These are phyloP conservation scores for Odiellus spinosus DNA, from an alignment of 2,888 invertebrate genomes.

Conservation along the genomic window DNA sequence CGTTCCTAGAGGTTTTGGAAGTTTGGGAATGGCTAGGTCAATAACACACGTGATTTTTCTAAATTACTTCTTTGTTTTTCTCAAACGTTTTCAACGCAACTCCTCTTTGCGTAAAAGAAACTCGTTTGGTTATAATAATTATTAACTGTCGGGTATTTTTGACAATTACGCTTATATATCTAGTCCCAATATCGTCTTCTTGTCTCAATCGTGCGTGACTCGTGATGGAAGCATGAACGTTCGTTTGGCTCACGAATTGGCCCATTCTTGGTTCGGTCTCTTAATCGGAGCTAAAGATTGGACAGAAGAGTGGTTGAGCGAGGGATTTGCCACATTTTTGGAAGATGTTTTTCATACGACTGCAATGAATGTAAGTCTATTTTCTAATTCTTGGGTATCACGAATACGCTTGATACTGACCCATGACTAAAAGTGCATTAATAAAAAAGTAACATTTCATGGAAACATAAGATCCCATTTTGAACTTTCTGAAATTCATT, in stretches of 20 bases:
- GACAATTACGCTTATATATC: too few species aligned
- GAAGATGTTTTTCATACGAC: slow-evolving; percentile 29
- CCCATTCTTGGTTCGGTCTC: slow-evolving; percentile 34
- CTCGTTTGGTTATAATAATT: too few species aligned
- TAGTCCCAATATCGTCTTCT: slow-evolving; percentile 30
- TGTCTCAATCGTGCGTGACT: slow-evolving; percentile 29
- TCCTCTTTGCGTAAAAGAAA: too few species aligned
- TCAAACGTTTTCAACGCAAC: too few species aligned
- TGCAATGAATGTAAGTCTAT: slow-evolving; percentile 21
- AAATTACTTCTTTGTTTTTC: neutral
- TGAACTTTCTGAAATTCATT: too few species aligned
- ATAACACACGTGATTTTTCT: neutral
- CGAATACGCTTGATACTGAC: neutral
- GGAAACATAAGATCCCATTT: too few species aligned
- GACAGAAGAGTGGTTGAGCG: slow-evolving; percentile 36
- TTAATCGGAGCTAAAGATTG: slow-evolving; percentile 32
- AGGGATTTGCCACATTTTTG: slow-evolving; percentile 33
- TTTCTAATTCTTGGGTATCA: neutral
- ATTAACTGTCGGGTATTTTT: too few species aligned
- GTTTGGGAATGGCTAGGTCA: slow-evolving; percentile 22
- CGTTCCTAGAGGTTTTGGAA: slow-evolving; percentile 25
- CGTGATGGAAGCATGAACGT: slow-evolving; percentile 24
- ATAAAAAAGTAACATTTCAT: too few species aligned
- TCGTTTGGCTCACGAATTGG: slow-evolving; percentile 31
- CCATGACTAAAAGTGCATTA: too few species aligned